Evolutionary conservation across 1,140 invertebrate species (phyloP).

Genomic region (Gryon sp.): DNA sequence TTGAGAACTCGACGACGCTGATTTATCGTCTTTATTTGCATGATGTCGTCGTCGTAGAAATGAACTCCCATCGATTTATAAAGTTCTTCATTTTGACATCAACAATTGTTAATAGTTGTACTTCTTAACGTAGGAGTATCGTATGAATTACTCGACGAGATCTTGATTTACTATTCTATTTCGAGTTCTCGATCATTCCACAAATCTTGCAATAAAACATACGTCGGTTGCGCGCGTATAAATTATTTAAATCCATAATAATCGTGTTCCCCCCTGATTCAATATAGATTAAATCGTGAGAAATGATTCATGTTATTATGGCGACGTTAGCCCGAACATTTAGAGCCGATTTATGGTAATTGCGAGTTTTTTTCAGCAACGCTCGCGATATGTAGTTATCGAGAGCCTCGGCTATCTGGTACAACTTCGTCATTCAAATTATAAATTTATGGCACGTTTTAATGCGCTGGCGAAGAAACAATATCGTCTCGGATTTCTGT

Average conservation of each 20-base stretch:
- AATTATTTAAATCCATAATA: slow-evolving; percentile 34
- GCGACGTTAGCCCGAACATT: neutral
- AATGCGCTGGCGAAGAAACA: slow-evolving; percentile 4
- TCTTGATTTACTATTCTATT: slow-evolving; percentile 6
- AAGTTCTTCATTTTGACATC: too few species aligned
- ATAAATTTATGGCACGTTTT: slow-evolving; percentile 7
- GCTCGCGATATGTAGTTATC: neutral
- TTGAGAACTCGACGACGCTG: slow-evolving; percentile 26
- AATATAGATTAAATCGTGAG: slow-evolving; percentile 42
- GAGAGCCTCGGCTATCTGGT: neutral
- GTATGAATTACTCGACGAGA: too few species aligned
- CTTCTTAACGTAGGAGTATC: too few species aligned
- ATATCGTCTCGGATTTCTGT: slow-evolving; percentile 8
- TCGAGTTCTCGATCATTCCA: neutral
- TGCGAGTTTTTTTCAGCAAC: slow-evolving; percentile 17
- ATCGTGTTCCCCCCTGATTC: slow-evolving; percentile 21
- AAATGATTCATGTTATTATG: slow-evolving; percentile 37
- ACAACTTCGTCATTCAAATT: slow-evolving; percentile 14
- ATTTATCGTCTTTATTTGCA: slow-evolving; percentile 40
- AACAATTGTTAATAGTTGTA: too few species aligned
- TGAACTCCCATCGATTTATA: slow-evolving; percentile 17
- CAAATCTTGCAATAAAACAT: slow-evolving; percentile 24
- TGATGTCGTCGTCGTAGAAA: slow-evolving; percentile 13
- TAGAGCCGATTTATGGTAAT: slow-evolving; percentile 28
- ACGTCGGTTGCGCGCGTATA: neutral